Conservation (phyloP, 2,888 invertebrate species). For the Hemistola chrysoprasaria region DNA sequence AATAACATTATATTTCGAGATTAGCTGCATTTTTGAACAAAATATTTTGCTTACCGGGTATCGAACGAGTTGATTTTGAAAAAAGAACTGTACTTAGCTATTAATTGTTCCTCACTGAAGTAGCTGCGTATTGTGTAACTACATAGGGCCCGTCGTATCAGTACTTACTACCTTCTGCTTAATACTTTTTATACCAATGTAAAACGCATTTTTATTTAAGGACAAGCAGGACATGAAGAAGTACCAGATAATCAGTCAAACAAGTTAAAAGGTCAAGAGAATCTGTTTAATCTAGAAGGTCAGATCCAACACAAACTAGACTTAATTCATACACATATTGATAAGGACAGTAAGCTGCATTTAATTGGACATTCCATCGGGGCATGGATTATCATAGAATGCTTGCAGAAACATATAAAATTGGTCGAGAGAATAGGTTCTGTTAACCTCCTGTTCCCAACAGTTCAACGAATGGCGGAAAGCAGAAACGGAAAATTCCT, state of each 20-base stretch:
- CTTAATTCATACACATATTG: constrained; percentile 88
- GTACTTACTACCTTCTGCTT: too few species aligned
- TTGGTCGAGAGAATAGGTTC: constrained; percentile 82
- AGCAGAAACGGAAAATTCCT: constrained; percentile 88
- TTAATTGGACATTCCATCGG: constrained; percentile 96
- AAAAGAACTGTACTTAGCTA: too few species aligned
- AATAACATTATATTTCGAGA: too few species aligned
- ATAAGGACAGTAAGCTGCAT: constrained; percentile 87
- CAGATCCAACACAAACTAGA: constrained; percentile 91
- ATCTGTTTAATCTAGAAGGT: constrained; percentile 88
- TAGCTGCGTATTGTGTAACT: too few species aligned
- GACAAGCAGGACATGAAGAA: constrained; percentile 88
- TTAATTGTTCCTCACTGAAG: too few species aligned
- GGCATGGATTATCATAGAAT: constrained; percentile 89
- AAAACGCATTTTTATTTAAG: constrained; percentile 58
- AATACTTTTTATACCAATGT: constrained; percentile 1
- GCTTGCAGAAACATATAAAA: constrained; percentile 82
- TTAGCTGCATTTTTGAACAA: too few species aligned
- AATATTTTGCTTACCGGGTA: too few species aligned
- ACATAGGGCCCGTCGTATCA: too few species aligned
- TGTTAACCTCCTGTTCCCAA: constrained; percentile 91
- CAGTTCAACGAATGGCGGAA: constrained; percentile 90
- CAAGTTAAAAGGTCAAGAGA: constrained; percentile 74
- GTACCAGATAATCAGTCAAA: constrained; percentile 72
- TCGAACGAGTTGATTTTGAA: too few species aligned